Conservation (phyloP, 2,888 invertebrate genomes). For the Amorpha juglandis region DNA sequence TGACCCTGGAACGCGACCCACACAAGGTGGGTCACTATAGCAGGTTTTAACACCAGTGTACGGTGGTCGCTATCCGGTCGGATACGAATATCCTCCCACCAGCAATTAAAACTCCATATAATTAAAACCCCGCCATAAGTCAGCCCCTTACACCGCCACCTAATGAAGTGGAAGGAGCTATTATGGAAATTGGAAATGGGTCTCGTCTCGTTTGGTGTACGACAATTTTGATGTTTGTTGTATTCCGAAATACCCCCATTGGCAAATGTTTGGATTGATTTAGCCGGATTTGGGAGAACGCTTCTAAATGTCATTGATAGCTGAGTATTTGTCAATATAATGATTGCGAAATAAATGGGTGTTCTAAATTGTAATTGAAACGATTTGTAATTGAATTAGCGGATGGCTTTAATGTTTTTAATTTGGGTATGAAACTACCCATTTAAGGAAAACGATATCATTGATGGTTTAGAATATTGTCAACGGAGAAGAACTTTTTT, state of each 20-base stretch:
- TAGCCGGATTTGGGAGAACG: conserved; percentile 21
- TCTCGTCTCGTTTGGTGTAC: conserved; percentile 54
- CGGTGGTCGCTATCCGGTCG: no score
- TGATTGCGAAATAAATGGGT: conserved; percentile 8
- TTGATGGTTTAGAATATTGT: no score
- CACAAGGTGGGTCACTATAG: no score
- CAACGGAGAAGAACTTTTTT: no score
- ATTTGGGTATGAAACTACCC: neutral
- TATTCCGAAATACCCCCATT: conserved; percentile 34
- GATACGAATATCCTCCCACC: no score
- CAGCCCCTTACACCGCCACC: conserved; percentile 26
- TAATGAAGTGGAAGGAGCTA: conserved; percentile 69
- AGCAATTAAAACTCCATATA: neutral
- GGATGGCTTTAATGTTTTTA: neutral
- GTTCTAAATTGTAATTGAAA: conserved; percentile 2
- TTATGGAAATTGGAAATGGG: conserved; percentile 65
- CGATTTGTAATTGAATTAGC: neutral
- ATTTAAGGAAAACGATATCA: no score
- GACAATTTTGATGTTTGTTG: conserved; percentile 43
- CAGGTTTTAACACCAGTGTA: no score
- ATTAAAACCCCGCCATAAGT: neutral
- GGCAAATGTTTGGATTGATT: conserved; percentile 29
- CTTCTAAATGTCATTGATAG: conserved; percentile 25
- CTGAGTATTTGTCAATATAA: conserved; percentile 13
- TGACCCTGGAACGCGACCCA: no score